Base-by-base conservation (phyloP, 1,140 invertebrate species). In the Laupala kohalensis region DNA sequence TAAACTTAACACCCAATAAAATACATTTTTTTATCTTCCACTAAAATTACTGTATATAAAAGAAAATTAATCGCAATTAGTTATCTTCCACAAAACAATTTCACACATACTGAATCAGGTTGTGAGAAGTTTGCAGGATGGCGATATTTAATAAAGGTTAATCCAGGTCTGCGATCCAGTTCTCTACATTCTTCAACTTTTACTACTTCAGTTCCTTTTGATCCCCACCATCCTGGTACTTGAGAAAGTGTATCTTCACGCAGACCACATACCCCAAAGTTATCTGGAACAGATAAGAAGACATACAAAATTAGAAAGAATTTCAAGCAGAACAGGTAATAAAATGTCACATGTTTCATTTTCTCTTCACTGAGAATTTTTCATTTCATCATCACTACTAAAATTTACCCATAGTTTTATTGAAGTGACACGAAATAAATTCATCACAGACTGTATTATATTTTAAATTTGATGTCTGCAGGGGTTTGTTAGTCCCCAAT, bases 191-290 rank as follows among this genome's bases (percentile, higher is more conserved):
- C 85, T 24, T 90, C 85, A 0, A 92, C 87, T n/a, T 84, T 83
- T 0, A 88, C 84, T 3, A 94, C 89, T 81, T 93, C 92, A 0
- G 89, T 90, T 24, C 92, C 93, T 69, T 90, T 89, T 0, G 87
- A 80, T 0, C 92, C 92, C 95, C 94, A 96, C 93, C 93, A 96
- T 2, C 93, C 93, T 2, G 89, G 85, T 73, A 89, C 87, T 76
- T 91, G 89, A 2, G 89, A 89, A 2, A 86, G 86, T 23, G 89
- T 92, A 75, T 92, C 91, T 76, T 92, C 91, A 69, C 84, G 81
- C 62, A 85, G 75, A 0, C 90, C 91, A 76, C 91, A 94, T 4
- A 91, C 89, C 0, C 91, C 91, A 75, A 90, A 92, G 79, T 90
- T 93, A 80, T 93, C 84, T 85, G 76, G 70, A 80, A 79, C 70